A percentile compares a stretch with the other conserved stretches of the same genome.
phyloP scores from a whole-genome alignment of 1,140 invertebrate genomes.

The Drosophila pruinosa region DNA sequence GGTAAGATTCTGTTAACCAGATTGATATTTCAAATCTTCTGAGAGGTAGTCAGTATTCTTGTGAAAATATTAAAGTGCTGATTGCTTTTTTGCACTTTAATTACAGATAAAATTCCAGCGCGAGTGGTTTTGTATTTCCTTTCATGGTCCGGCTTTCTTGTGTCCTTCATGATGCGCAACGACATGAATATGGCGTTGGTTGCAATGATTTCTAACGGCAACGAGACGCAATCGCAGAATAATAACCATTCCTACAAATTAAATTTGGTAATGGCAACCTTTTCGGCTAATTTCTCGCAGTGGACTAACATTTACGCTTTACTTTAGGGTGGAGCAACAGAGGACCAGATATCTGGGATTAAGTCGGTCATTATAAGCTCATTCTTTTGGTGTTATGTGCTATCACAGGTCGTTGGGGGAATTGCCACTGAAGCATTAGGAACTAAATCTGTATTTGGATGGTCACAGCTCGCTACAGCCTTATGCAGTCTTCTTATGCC shows the following conservation, averaged over 20 bases:
- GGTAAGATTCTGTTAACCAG: not conserved
- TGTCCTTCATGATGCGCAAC: slow-evolving; percentile 90
- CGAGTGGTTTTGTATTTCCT: slow-evolving; percentile 88
- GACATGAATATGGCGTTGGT: slow-evolving; percentile 89
- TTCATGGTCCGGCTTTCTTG: slow-evolving; percentile 89
- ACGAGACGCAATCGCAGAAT: slow-evolving; percentile 31
- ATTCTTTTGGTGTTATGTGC: slow-evolving; percentile 89
- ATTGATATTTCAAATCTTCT: not conserved
- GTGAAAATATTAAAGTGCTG: no score
- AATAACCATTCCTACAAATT: slow-evolving; percentile 23
- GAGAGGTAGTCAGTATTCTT: no score
- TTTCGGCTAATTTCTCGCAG: not conserved
- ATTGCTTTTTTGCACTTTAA: not conserved
- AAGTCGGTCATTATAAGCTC: slow-evolving; percentile 87
- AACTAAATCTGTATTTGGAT: slow-evolving; percentile 91
- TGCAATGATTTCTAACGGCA: slow-evolving; percentile 84
- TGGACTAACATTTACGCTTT: not conserved
- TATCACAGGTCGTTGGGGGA: slow-evolving; percentile 88
- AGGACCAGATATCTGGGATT: slow-evolving; percentile 84
- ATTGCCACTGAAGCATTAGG: slow-evolving; percentile 90
- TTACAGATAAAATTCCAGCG: slow-evolving; percentile 84
- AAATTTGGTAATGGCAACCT: slow-evolving; percentile 44
- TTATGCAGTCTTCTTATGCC: slow-evolving; percentile 88
- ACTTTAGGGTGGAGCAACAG: slow-evolving; percentile 67
- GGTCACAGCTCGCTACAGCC: slow-evolving; percentile 88